These are phyloP conservation scores for Brachionus angularis DNA, from an alignment of 1,140 invertebrate species.

Conservation along the genomic window DNA sequence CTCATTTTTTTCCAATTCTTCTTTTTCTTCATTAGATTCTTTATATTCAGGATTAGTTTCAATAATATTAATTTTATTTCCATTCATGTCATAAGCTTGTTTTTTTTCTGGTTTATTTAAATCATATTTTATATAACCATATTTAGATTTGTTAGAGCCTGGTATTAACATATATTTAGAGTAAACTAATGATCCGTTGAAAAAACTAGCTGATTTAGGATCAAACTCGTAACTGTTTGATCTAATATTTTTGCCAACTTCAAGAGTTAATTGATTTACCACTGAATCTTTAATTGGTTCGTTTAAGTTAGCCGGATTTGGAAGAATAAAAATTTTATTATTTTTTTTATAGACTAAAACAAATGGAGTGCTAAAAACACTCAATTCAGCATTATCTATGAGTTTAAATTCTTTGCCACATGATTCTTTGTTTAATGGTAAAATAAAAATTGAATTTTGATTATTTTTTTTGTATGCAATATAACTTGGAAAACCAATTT, in stretches of 20 bases:
- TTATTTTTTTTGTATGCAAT: slow-evolving; percentile 15
- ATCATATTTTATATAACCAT: slow-evolving; percentile 15
- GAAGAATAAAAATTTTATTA: no score
- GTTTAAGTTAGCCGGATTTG: no score
- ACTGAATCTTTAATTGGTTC: no score
- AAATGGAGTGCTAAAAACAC: no score
- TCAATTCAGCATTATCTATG: no score
- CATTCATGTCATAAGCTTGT: neutral
- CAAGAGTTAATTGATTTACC: no score
- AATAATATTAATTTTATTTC: slow-evolving; percentile 6
- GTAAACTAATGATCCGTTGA: slow-evolving; percentile 4
- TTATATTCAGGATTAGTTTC: no score
- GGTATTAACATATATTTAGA: slow-evolving; percentile 9
- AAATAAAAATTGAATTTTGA: neutral
- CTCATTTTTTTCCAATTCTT: neutral
- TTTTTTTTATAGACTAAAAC: no score
- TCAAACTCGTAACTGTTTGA: slow-evolving; percentile 3
- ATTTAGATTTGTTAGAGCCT: neutral
- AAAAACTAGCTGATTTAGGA: neutral
- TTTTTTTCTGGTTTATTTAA: neutral
- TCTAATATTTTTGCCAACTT: slow-evolving; percentile 6
- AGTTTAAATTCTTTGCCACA: slow-evolving; percentile 9
- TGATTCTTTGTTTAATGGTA: neutral
- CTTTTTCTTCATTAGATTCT: slow-evolving; percentile 1
- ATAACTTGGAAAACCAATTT: neutral